Percentiles rank a stretch among this genome's conserved stretches.
Conservation (phyloP, 1,140 invertebrate species). For the Hyles vespertilio region DNA sequence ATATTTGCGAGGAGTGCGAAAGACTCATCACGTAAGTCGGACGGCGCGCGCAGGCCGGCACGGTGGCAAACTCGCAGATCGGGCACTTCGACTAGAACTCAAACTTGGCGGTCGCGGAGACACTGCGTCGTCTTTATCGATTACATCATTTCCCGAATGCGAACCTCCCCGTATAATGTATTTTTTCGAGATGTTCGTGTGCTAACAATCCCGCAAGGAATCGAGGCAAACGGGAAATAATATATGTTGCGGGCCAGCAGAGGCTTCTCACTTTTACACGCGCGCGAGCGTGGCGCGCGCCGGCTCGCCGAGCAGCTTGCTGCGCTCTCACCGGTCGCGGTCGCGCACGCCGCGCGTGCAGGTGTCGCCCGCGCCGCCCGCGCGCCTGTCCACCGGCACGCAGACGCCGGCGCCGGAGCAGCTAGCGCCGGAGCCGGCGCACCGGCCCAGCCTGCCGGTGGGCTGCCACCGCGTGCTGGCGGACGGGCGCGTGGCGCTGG, state of each 20-base stretch:
- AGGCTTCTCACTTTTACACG: slow-evolving; percentile 67
- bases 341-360: slow-evolving; percentile 37
- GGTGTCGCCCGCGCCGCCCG: slow-evolving; percentile 23
- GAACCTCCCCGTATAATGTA: too few relatives aligned
- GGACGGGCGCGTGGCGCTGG: slow-evolving; percentile 56
- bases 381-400: slow-evolving; percentile 31
- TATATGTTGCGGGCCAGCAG: slow-evolving; percentile 52
- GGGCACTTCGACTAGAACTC: neutral
- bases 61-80: slow-evolving; percentile 52
- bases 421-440: slow-evolving; percentile 49
- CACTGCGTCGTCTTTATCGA: too few relatives aligned
- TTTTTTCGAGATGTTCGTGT: too few relatives aligned
- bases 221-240: slow-evolving; percentile 20
- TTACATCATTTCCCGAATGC: too few relatives aligned
- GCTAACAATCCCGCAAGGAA: neutral
- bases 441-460: slow-evolving; percentile 71
- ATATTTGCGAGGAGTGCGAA: slow-evolving; percentile 95
- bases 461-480: slow-evolving; percentile 61
- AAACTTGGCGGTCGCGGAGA: too few relatives aligned
- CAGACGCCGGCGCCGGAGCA: slow-evolving; percentile 34
- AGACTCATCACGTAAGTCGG: slow-evolving; percentile 94
- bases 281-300: slow-evolving; percentile 64
- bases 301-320: slow-evolving; percentile 51
- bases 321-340: slow-evolving; percentile 43
- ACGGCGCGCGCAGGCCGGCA: slow-evolving; percentile 49